These are phyloP conservation scores for Adrianichthys oophorus DNA, from an alignment of 2,797 vertebrate genomes.

Conservation along the genomic window DNA sequence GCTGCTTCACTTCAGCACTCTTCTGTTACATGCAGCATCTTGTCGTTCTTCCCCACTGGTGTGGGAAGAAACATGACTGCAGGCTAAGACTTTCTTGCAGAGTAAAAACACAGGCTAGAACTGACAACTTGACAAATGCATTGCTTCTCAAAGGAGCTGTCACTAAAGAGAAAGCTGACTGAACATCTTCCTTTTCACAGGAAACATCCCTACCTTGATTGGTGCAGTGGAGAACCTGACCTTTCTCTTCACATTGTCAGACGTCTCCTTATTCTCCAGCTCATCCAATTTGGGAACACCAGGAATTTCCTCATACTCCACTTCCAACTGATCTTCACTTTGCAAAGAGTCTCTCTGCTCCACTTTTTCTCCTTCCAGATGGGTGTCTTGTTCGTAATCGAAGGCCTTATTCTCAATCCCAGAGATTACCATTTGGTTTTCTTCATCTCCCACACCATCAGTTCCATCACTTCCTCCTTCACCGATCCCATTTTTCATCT, in stretches of 20 bases:
- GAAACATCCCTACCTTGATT: constrained; percentile 79
- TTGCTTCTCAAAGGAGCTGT: constrained; percentile 8
- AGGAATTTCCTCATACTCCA: constrained; percentile 81
- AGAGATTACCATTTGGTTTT: constrained; percentile 60
- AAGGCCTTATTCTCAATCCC: constrained; percentile 85
- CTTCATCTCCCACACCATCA: constrained; percentile 32
- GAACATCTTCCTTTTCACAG: not conserved
- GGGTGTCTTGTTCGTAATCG: constrained; percentile 71
- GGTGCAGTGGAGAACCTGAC: constrained; percentile 87
- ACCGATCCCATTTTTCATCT: constrained; percentile 11
- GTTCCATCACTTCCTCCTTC: constrained; percentile 13
- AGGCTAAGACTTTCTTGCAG: not conserved
- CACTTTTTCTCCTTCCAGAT: constrained; percentile 24
- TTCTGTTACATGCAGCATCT: constrained; percentile 58
- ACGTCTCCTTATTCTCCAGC: constrained; percentile 61
- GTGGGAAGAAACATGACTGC: not conserved
- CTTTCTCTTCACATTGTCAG: constrained; percentile 61
- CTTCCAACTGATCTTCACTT: constrained; percentile 31
- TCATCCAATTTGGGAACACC: constrained; percentile 81
- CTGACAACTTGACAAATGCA: constrained; percentile 27
- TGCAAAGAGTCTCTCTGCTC: constrained; percentile 18
- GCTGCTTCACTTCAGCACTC: constrained; percentile 15
- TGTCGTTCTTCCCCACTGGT: constrained; percentile 38
- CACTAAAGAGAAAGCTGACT: not conserved
- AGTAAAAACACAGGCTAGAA: constrained; percentile 46